phyloP scores from a whole-genome alignment of 1,140 invertebrate species.

The Bombus pyrosoma region DNA sequence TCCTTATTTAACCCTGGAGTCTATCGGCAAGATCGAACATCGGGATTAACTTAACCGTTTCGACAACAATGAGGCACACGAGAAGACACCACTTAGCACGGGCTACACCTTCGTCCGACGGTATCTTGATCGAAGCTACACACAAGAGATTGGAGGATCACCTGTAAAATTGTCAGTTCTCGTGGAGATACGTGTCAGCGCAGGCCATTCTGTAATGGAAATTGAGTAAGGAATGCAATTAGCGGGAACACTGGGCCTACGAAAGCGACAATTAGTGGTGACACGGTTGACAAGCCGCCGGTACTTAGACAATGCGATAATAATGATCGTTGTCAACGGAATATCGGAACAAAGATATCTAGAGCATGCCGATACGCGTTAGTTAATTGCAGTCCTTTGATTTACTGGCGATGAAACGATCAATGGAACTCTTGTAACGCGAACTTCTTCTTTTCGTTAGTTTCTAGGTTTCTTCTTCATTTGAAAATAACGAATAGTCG shows the following conservation, averaged over 20 bases:
- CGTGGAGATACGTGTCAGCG: constrained; percentile 29
- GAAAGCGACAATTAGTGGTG: constrained; percentile 52
- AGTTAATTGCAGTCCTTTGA: constrained; percentile 18
- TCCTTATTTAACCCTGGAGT: constrained; percentile 73
- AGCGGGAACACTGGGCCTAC: constrained; percentile 25
- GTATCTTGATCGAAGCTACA: constrained; percentile 51
- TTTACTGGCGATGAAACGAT: not conserved
- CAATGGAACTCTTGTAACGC: not conserved
- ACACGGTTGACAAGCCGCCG: constrained; percentile 49
- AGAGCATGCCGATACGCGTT: not conserved
- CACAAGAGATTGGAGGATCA: not conserved
- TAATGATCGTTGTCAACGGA: constrained; percentile 34
- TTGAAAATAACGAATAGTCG: not conserved
- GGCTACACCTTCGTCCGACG: constrained; percentile 10
- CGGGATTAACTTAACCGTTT: constrained; percentile 70
- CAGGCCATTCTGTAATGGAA: constrained; percentile 67
- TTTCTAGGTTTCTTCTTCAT: not conserved
- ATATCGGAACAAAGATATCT: not conserved
- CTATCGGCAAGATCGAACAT: constrained; percentile 64
- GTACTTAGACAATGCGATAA: constrained; percentile 46
- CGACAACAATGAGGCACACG: constrained; percentile 50
- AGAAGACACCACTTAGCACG: constrained; percentile 62
- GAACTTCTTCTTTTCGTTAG: too few relatives aligned
- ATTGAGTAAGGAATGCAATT: constrained; percentile 67
- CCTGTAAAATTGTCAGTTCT: constrained; percentile 53